Percentiles rank a stretch among this genome's conserved stretches.
These are phyloP conservation scores for Pachliopta kotzebuea DNA, from an alignment of 2,888 invertebrate genomes.

Conservation along the genomic window DNA sequence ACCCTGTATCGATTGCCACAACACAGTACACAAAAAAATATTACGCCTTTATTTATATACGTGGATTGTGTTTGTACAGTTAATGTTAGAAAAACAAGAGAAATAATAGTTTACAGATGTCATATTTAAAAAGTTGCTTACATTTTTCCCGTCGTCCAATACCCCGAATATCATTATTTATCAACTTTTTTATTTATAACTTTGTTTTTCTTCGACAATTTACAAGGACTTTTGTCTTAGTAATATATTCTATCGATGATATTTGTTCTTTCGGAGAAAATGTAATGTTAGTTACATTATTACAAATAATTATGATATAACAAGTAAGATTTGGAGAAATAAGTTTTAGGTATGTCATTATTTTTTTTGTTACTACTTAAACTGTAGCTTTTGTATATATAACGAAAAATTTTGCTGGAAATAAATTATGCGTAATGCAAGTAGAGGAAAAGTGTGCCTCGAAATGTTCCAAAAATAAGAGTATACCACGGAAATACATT, in stretches of 20 bases:
- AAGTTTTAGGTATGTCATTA: background rate
- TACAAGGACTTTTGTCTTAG: slow-evolving; percentile 23
- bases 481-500: slow-evolving; percentile 22
- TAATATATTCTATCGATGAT: slow-evolving; percentile 14
- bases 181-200: slow-evolving; percentile 30
- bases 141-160: slow-evolving; percentile 17
- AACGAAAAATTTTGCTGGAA: background rate
- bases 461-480: slow-evolving; percentile 9
- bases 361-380: background rate
- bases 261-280: slow-evolving; percentile 5
- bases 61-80: no score
- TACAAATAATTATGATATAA: background rate
- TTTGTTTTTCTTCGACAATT: slow-evolving; percentile 29
- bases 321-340: background rate
- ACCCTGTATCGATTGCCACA: no score
- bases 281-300: background rate
- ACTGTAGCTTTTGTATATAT: no score
- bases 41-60: background rate
- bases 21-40: background rate
- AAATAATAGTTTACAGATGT: slow-evolving; percentile 22
- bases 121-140: slow-evolving; percentile 28
- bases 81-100: slow-evolving; percentile 2
- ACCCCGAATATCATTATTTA: slow-evolving; percentile 21
- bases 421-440: background rate
- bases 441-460: background rate